Base-by-base conservation (phyloP, 2,113 vertebrate genomes). In the Hylia prasina region DNA sequence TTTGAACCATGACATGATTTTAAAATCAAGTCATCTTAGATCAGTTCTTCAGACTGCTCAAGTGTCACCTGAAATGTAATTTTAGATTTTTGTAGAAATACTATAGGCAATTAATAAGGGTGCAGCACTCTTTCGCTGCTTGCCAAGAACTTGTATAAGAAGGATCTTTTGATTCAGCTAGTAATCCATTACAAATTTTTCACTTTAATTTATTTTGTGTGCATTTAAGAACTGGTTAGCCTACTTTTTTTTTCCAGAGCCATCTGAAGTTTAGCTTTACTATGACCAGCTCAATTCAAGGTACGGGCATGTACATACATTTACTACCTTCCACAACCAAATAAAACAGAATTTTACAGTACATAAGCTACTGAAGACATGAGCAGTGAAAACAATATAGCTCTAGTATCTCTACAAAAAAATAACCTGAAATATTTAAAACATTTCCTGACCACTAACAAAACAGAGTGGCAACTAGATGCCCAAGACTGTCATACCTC, bases 401-500 rank as follows among this genome's bases (percentile, higher is more conserved):
- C 31, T 89, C 45, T 47, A 88, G 31, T 24, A 87, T 54, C 30
- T 72, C 78, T 90, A 96, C 35, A 54, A 84, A 87, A 96, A 93
- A 37, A 82, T 63, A 86, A 79, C 42, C 44, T 82, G 79, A 97
- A 95, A 60, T 45, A 77, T 39, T 82, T 66, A 40, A 87, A 93
- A 64, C 13, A 83, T 64, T 92, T 91, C 72, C 80, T 51, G 50
- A 87, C 76, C 22, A 84, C 76, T 69, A 87, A 53, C 30, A 73
- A 76, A 89, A 72, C 1, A 80, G 56, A 87, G 81, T 50, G 72
- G 47, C 71, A 93, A 89, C 42, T 66, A 93, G 65, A 95, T 94
- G 89, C 82, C 95, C 87, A 94, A 92, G 70, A 92, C 15, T 78
- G 72, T 91, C 86, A 65, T 66, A 48, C 94, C 92, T 89, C 93